Conservation (phyloP, 2,888 invertebrate genomes). For the Harpalus rufipes region DNA sequence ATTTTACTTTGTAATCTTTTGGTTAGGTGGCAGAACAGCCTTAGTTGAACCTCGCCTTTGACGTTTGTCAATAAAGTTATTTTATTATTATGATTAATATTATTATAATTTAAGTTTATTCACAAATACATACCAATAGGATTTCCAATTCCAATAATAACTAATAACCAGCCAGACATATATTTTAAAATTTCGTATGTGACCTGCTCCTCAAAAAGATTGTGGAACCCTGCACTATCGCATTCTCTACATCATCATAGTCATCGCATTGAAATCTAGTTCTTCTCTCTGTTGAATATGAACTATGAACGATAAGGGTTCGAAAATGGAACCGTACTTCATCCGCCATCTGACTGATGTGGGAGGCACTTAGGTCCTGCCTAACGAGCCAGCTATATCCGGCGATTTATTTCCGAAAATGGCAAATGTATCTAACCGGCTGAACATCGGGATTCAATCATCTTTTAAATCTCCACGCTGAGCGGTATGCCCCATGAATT, state of each 20-base stretch:
- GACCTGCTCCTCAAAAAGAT: too few species aligned
- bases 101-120: too few species aligned
- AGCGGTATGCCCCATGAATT: slow-evolving; percentile 63
- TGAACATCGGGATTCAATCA: slow-evolving; percentile 66
- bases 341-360: background rate
- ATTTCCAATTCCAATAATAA: too few species aligned
- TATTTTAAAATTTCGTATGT: too few species aligned
- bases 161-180: too few species aligned
- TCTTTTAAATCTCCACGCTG: slow-evolving; percentile 60
- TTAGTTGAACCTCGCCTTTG: too few species aligned
- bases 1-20: too few species aligned
- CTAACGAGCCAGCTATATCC: slow-evolving; percentile 61
- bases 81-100: too few species aligned
- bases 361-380: slow-evolving; percentile 28
- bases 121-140: too few species aligned
- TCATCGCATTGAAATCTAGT: background rate
- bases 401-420: slow-evolving; percentile 61
- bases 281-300: background rate
- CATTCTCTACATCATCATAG: background rate
- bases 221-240: too few species aligned
- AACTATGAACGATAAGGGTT: background rate
- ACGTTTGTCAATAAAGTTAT: too few species aligned
- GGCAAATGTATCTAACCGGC: slow-evolving; percentile 57
- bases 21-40: too few species aligned
- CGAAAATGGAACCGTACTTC: background rate